Evolutionary conservation across 2,113 vertebrate genomes (phyloP).

Genomic region (Archilochus colubris): DNA sequence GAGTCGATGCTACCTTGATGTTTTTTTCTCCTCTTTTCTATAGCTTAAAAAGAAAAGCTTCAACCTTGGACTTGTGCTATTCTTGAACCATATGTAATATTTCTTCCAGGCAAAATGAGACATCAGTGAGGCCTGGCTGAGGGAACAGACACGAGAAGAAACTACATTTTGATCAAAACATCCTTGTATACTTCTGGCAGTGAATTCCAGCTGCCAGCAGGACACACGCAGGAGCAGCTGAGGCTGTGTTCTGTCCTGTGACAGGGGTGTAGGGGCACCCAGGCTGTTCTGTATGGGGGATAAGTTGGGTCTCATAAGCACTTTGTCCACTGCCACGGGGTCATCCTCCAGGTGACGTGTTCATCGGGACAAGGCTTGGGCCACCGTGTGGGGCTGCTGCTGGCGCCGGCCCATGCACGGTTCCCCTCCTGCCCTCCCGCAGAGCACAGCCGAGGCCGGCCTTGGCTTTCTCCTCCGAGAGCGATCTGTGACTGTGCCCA

Average conservation of each 20-base stretch:
- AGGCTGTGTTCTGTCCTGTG: not conserved
- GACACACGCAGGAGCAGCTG: not conserved
- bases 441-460: accelerated
- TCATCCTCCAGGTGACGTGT: not conserved
- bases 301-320: not conserved
- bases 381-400: accelerated
- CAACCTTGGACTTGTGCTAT: not conserved
- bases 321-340: not conserved
- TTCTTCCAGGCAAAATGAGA: not conserved
- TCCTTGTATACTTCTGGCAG: not conserved
- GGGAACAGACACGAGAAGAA: not conserved
- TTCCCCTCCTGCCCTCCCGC: not conserved
- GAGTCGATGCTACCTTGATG: not conserved
- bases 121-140: not conserved
- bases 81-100: not conserved
- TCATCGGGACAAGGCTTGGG: not conserved
- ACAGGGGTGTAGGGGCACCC: not conserved
- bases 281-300: not conserved
- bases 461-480: not conserved
- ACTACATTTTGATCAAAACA: not conserved
- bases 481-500: not conserved
- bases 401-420: accelerated
- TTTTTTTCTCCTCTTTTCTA: not conserved
- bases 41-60: not conserved
- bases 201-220: not conserved